A percentile compares a stretch with the other conserved stretches of the same genome.
Conservation (phyloP, 2,888 invertebrate species). For the Laspeyria flexula region DNA sequence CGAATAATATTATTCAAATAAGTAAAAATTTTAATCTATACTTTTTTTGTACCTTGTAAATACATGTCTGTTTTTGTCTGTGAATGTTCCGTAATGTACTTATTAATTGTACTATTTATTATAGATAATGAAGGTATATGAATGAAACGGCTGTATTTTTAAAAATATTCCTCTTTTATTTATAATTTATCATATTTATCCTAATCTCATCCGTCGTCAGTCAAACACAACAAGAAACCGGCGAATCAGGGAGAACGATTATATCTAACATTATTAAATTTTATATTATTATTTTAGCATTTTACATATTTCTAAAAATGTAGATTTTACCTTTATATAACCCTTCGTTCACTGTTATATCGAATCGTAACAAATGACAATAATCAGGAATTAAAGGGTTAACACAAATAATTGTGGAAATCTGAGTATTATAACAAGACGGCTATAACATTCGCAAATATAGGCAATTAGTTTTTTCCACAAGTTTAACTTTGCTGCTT, state of each 20-base stretch:
- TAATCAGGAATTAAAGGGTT: neutral
- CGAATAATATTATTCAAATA: too few species aligned
- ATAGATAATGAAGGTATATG: slow-evolving; percentile 2
- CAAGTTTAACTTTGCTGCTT: too few species aligned
- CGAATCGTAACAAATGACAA: too few species aligned
- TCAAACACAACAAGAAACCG: slow-evolving; percentile 68
- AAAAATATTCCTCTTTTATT: slow-evolving; percentile 84
- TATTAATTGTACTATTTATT: neutral
- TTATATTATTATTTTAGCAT: slow-evolving; percentile 47
- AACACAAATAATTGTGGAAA: too few species aligned
- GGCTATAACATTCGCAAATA: too few species aligned
- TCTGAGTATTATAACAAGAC: too few species aligned
- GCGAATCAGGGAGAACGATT: slow-evolving; percentile 71
- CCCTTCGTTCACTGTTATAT: neutral
- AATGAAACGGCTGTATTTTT: slow-evolving; percentile 57
- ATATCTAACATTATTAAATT: slow-evolving; percentile 57
- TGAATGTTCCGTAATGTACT: too few species aligned
- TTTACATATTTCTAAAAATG: slow-evolving; percentile 60
- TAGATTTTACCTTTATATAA: neutral
- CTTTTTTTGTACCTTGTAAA: too few species aligned
- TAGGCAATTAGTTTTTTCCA: too few species aligned
- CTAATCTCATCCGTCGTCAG: slow-evolving; percentile 75
- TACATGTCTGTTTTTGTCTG: neutral
- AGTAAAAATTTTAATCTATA: too few species aligned
- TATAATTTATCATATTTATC: slow-evolving; percentile 74